These are phyloP conservation scores for Ditula angustiorana DNA, from an alignment of 2,888 invertebrate genomes.

Conservation along the genomic window DNA sequence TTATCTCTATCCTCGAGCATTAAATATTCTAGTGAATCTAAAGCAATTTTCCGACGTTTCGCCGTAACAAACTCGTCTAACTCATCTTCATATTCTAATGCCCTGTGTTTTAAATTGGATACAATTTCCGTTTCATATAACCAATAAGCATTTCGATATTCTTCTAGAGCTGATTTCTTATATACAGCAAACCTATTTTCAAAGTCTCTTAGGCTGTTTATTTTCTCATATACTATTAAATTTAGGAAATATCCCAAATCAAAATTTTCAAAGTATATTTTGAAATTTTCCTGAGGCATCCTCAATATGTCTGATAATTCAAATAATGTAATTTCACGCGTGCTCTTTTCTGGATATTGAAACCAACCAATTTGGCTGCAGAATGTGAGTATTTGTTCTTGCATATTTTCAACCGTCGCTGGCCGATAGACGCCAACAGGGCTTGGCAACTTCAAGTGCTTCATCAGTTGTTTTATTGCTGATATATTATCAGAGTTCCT, in stretches of 20 bases:
- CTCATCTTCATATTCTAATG: conserved; percentile 68
- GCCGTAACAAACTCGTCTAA: conserved; percentile 67
- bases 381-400: conserved; percentile 78
- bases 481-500: conserved; percentile 79
- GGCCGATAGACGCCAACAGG: conserved; percentile 77
- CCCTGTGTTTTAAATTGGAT: conserved; percentile 68
- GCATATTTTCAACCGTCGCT: conserved; percentile 67
- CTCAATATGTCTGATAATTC: conserved; percentile 66
- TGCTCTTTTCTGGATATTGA: conserved; percentile 74
- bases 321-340: conserved; percentile 79
- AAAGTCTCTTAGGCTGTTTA: conserved; percentile 75
- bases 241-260: conserved; percentile 84
- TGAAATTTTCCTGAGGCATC: conserved; percentile 68
- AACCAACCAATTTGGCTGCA: conserved; percentile 81
- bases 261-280: conserved; percentile 69
- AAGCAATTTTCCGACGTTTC: conserved; percentile 75
- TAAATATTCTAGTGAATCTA: conserved; percentile 69
- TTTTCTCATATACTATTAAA: conserved; percentile 83
- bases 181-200: conserved; percentile 84
- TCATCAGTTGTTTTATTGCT: conserved; percentile 81
- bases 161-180: conserved; percentile 79
- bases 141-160: conserved; percentile 85
- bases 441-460: conserved; percentile 82
- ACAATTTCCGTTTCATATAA: conserved; percentile 77
- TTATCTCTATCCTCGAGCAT: conserved; percentile 73